Evolutionary conservation across 2,113 vertebrate genomes (phyloP).

Genomic region (Erythrolamprus reginae): DNA sequence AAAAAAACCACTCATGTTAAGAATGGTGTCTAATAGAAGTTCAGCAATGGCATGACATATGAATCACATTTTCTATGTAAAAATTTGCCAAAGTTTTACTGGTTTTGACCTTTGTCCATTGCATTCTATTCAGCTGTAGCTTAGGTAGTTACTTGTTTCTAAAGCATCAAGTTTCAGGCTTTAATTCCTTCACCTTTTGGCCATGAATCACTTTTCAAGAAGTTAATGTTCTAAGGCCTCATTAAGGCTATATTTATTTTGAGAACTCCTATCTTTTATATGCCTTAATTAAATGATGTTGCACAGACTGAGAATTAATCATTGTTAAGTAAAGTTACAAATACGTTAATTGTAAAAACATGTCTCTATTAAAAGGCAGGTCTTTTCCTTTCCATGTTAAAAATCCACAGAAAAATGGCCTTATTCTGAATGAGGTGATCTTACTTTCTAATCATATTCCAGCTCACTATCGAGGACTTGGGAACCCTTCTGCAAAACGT

Average conservation of each 20-base stretch:
- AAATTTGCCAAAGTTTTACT: constrained; percentile 6
- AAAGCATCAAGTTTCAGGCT: background rate
- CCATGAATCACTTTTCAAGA: background rate
- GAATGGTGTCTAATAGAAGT: background rate
- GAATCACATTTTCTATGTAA: background rate
- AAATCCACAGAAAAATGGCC: background rate
- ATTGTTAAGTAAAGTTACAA: fast-evolving
- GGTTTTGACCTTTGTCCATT: background rate
- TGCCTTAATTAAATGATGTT: background rate
- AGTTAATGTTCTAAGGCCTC: background rate
- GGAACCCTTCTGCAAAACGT: constrained; percentile 11
- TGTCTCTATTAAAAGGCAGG: background rate
- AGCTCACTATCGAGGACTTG: background rate
- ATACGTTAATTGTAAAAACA: background rate
- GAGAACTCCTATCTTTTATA: fast-evolving
- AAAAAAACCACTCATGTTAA: background rate
- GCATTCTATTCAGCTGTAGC: background rate
- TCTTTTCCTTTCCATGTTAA: background rate
- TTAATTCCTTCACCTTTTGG: constrained; percentile 9
- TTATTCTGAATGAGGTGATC: constrained; percentile 13
- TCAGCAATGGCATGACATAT: background rate
- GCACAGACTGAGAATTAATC: background rate
- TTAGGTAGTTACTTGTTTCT: constrained; percentile 7
- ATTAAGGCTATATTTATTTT: fast-evolving
- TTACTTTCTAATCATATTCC: constrained; percentile 4